These are phyloP conservation scores for Myotis findleyi DNA, from an alignment of 2,797 vertebrate genomes.

Conservation along the genomic window DNA sequence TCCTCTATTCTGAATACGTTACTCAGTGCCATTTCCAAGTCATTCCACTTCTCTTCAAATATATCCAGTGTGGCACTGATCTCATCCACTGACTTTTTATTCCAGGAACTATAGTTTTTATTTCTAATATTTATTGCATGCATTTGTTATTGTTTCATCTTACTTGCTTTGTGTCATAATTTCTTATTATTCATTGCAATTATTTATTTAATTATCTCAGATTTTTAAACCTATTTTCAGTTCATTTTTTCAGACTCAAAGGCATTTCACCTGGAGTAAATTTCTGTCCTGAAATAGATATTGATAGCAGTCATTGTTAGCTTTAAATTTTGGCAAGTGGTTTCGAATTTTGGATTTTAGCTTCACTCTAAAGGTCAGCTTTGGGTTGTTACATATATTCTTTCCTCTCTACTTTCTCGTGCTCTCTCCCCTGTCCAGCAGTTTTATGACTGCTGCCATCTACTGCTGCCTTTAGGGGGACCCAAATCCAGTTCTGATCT, in stretches of 20 bases:
- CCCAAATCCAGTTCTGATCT: background rate
- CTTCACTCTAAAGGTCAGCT: background rate
- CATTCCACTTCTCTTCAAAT: background rate
- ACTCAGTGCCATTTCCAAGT: background rate
- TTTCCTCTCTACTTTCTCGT: background rate
- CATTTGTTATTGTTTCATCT: conserved; percentile 5
- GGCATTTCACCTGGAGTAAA: background rate
- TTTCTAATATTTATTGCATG: conserved; percentile 7
- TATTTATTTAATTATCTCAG: background rate
- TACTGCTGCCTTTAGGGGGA: background rate
- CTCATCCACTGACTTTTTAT: background rate
- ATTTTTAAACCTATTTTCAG: conserved; percentile 44
- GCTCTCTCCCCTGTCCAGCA: background rate
- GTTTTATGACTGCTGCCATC: background rate
- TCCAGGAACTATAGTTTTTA: background rate
- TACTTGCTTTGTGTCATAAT: background rate
- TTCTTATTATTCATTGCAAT: conserved; percentile 6
- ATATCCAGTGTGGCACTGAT: background rate
- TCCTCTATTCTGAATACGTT: background rate
- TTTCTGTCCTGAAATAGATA: background rate
- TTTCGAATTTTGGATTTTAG: background rate
- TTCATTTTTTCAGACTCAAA: background rate
- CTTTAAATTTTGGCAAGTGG: background rate
- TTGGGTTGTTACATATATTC: background rate
- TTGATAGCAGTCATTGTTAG: background rate